Base-by-base conservation (phyloP, 2,113 vertebrate species). In the Ceyx cyanopectus region DNA sequence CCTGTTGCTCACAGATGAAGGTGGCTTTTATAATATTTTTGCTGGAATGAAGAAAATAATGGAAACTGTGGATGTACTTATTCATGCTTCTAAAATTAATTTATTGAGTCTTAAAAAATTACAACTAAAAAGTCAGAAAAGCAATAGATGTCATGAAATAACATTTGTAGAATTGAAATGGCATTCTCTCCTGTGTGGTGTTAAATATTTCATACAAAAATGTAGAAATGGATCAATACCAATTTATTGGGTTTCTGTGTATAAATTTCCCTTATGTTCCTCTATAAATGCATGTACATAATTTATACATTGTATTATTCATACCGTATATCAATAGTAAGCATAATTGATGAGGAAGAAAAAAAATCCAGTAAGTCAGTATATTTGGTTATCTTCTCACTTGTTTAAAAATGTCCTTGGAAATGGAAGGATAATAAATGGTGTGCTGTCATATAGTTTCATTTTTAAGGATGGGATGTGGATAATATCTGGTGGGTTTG, bases 401-500 rank as follows among this genome's bases (percentile, higher is more conserved):
- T 95, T 92, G 56, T 91, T 87, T 81, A 74, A 83, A 92, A 87
- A 77, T 60, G 45, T 26, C 51, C 41, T 80, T 87, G 81, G 50
- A 92, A 87, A 27, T 43, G 26, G 77, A 92, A 92, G 89, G 54
- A 73, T 80, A 80, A 89, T 43, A 65, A 87, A 81, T 51, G 45
- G 34, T 66, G 23, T 70, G 32, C 45, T 86, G 54, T 87, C 79
- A 30, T 43, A 85, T 78, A 81, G 61, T 83, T 92, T 48, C n/a
- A 58, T 75, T 90, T 81, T 83, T 81, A 88, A 84, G 69, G 48
- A 12, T 86, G 73, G 54, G 50, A 50, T 27, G 60, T 84, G 58
- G 46, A 45, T 92, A 73, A 68, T 85, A 63, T 58, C 66, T 86
- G 66, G 19, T 85, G 84, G 73, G 54, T 37, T 84, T 95, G 80